Base-by-base conservation (phyloP, 2,113 vertebrate genomes). In the pig (Sus scrofa) region DNA sequence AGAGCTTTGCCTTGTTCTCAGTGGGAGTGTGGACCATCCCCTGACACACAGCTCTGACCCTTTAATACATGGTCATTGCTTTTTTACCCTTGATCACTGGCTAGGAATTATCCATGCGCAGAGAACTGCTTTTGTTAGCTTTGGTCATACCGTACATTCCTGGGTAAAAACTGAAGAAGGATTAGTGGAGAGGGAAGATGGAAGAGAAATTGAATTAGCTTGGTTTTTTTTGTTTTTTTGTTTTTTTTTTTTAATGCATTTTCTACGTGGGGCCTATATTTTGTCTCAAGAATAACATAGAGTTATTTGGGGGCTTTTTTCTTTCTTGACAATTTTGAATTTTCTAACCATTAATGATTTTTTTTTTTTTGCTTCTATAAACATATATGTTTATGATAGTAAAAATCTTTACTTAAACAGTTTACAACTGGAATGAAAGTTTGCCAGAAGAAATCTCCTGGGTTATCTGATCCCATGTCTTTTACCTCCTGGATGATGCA, bases 21-120 rank as follows among this genome's bases (percentile, higher is more conserved):
- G 93, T 96, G 97, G 95, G 95, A 97, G 73, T 74, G 92, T 98
- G 94, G 83, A 96, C 19, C 82, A 39, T 91, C 83, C 94, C 95
- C 97, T 98, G 98, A 98, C 99, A 99, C 96, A 95, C 97, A 97
- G 86, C 97, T 98, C 96, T 94, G 94, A 97, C 98, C 98, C 98
- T 98, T 99, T 98, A 98, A 98, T 98, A 98, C 96, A 98, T 97
- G 98, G 97, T 99, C 99, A 99, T 99, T 99, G 98, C 98, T 98
- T 99, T 99, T 99, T 99, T 96, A 0, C 98, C 98, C 98, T 98
- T 98, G 91, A 98, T 99, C 98, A 98, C 52, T 98, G 98, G 94
- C 75, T 98, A 98, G 93, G 97, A 99, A 98, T 98, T 99, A 99
- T 99, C 96, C 95, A 78, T 44, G 83, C 78, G 8, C 56, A 93